Evolutionary conservation across 2,113 vertebrate species (phyloP).

Genomic region (Grus americana): DNA sequence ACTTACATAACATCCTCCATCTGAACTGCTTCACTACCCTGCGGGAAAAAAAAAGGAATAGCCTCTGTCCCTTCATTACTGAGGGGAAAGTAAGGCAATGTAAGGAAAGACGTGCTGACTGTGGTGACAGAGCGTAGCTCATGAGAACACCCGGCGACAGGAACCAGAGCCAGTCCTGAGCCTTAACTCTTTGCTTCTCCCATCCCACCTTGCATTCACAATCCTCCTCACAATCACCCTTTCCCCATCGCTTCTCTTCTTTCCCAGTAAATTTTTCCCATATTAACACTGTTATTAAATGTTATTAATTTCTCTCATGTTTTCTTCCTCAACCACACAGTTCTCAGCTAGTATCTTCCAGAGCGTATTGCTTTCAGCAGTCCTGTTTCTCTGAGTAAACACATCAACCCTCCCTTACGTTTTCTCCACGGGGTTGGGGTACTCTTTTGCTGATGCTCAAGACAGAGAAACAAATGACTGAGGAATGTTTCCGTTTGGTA

Average conservation of each 20-base stretch:
- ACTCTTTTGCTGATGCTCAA: background rate
- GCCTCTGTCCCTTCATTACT: background rate
- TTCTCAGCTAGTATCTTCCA: background rate
- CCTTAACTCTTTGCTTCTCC: background rate
- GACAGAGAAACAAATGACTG: background rate
- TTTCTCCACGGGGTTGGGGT: background rate
- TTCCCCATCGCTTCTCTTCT: background rate
- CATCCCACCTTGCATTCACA: background rate
- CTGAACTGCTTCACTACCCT: conserved; percentile 4
- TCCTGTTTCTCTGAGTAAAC: background rate
- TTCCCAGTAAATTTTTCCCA: background rate
- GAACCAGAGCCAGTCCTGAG: background rate
- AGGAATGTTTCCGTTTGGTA: background rate
- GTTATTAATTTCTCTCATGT: background rate
- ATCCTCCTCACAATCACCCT: background rate
- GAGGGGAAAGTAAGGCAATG: background rate
- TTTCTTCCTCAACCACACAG: background rate
- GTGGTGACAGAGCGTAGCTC: background rate
- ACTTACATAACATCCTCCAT: conserved; percentile 24
- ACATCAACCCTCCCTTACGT: background rate
- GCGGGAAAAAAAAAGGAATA: background rate
- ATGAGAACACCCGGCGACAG: background rate
- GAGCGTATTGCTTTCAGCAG: background rate
- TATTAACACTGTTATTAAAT: background rate
- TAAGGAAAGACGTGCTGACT: background rate